Conservation (phyloP, 2,113 vertebrate genomes). For the Cyanoderma ruficeps region DNA sequence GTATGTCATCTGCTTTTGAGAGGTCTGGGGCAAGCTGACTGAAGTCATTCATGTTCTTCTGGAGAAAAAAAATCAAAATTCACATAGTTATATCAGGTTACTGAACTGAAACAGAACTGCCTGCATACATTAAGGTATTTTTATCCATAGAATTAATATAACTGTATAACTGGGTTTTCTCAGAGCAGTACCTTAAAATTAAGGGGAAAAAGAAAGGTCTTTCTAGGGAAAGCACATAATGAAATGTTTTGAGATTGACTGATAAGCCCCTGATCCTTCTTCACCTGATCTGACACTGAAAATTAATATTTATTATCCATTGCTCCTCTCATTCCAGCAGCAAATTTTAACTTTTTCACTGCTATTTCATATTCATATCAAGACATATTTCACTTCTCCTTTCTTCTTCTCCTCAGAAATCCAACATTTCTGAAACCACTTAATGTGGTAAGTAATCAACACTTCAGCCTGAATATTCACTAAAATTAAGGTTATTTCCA, state of each 20-base stretch:
- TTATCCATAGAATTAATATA: not conserved
- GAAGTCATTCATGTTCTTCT: not conserved
- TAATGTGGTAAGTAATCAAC: not conserved
- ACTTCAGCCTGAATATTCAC: not conserved
- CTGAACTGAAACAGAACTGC: conserved; percentile 27
- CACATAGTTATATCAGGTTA: not conserved
- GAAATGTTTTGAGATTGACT: not conserved
- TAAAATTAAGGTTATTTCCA: not conserved
- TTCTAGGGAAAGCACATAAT: not conserved
- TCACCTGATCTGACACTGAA: not conserved
- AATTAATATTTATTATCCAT: not conserved
- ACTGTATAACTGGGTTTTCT: not conserved
- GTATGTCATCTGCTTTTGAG: not conserved
- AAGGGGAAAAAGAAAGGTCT: not conserved
- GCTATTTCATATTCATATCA: not conserved
- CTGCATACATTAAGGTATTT: not conserved
- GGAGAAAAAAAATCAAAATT: not conserved
- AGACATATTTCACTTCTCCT: not conserved
- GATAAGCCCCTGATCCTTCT: not conserved
- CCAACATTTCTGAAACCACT: not conserved
- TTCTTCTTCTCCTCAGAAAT: not conserved
- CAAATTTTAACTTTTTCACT: not conserved
- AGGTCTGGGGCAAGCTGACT: not conserved
- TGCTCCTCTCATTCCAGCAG: not conserved
- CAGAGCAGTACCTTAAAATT: not conserved